Evolutionary conservation across 2,797 vertebrate species (phyloP).

Genomic region (Silurus lanzhouensis): DNA sequence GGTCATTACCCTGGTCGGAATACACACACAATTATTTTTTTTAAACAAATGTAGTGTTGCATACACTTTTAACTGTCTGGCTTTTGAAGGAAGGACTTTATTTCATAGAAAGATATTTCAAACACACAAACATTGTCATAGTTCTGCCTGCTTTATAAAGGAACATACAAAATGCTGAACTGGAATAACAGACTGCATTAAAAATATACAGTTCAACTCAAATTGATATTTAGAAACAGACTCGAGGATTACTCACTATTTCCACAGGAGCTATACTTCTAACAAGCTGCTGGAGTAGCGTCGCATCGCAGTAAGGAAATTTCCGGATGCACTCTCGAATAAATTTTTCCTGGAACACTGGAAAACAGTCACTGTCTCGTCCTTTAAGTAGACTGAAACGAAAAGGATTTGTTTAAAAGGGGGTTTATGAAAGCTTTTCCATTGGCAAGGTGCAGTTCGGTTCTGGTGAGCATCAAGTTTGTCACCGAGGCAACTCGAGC

Average conservation of each 20-base stretch:
- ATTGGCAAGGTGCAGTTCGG: neutral
- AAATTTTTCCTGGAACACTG: conserved; percentile 91
- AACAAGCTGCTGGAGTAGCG: conserved; percentile 95
- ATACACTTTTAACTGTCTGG: neutral
- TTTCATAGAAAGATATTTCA: neutral
- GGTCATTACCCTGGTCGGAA: conserved; percentile 84
- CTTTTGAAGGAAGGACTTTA: too few species aligned
- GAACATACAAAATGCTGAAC: neutral
- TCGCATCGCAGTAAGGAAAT: conserved; percentile 94
- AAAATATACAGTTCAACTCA: neutral
- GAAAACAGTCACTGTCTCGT: conserved; percentile 88
- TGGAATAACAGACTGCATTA: neutral
- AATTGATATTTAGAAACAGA: neutral
- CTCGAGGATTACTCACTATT: conserved; percentile 81
- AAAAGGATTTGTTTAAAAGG: neutral
- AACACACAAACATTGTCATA: neutral
- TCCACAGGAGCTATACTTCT: conserved; percentile 95
- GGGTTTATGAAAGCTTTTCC: conserved; percentile 7
- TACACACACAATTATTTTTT: neutral
- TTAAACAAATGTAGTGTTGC: neutral
- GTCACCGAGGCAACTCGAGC: neutral
- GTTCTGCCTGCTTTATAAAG: neutral
- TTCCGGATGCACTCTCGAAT: conserved; percentile 93
- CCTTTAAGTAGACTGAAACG: conserved; percentile 87
- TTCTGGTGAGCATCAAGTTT: neutral